Evolutionary conservation across 2,113 vertebrate genomes (phyloP), one percentile per base, ranked within the genome.

Genomic region (Pimephales promelas): DNA sequence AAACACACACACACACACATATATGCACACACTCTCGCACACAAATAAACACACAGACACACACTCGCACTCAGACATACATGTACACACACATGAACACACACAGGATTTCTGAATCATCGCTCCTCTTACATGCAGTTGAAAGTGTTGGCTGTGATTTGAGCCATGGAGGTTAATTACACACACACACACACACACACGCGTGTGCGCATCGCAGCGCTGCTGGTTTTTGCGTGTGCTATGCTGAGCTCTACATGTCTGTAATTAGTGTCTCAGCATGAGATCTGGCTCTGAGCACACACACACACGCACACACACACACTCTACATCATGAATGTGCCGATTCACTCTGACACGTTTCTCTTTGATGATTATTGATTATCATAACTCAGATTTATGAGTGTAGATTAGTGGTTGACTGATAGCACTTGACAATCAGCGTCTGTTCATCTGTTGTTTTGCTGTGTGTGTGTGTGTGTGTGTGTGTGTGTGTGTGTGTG

Each of bases 131-230:
- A 84, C 71, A 62, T 80, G 34, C 83, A 87, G 89, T 89, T 88
- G 84, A 85, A 86, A 88, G 89, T 83, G 88, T 86, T 75, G 20
- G 84, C 86, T 79, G 85, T 84, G 81, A 91, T 88, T 83, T 80
- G 85, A 92, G 82, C 90, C 88, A 90, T 62, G 66, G 88, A 90
- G 81, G 79, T 68, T 85, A 88, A 91, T 91, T 89, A 89, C 71
- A 85, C 20, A 52, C 79, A 86, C 24, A 52, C 79, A 89, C 76
- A 86, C 24, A 52, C 79, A 89, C 76, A 86, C 24, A 52, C 78
- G 31, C 34, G 18, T 14, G 54, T 45, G 24, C 26, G 61, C 34
- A 68, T 20, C 14, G 11, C 84, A 88, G 84, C 71, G 56, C 59
- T 82, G 84, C 64, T 61, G 74, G 56, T 24, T 81, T 24, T 66